Conservation (phyloP, 2,113 vertebrate species). For the Callospermophilus lateralis region DNA sequence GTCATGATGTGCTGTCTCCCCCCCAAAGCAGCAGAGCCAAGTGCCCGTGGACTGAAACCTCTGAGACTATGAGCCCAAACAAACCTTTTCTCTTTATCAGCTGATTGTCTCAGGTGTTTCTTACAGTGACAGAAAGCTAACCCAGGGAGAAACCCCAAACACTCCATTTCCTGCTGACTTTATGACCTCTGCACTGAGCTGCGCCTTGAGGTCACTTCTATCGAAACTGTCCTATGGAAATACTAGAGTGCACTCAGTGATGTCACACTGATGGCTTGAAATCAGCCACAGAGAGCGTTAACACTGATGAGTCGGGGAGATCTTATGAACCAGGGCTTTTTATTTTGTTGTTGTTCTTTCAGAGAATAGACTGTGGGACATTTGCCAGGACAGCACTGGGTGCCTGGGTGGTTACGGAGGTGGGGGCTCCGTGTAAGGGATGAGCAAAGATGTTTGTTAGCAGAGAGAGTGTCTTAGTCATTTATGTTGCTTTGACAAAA, state of each 20-base stretch:
- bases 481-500: neutral
- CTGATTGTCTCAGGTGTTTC: neutral
- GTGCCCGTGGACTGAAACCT: neutral
- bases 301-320: neutral
- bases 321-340: neutral
- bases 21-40: neutral
- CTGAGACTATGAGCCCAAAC: neutral
- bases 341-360: neutral
- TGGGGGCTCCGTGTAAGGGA: neutral
- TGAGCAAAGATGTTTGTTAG: neutral
- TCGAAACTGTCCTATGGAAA: neutral
- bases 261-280: accelerated
- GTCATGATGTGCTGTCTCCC: neutral
- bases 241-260: neutral
- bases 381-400: neutral
- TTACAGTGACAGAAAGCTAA: neutral
- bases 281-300: neutral
- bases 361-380: neutral
- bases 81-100: neutral
- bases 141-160: neutral
- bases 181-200: neutral
- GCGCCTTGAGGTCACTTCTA: neutral
- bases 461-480: neutral
- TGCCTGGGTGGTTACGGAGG: neutral
- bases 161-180: neutral